Conservation (phyloP, 1,140 invertebrate species). For the Anadara kagoshimensis region DNA sequence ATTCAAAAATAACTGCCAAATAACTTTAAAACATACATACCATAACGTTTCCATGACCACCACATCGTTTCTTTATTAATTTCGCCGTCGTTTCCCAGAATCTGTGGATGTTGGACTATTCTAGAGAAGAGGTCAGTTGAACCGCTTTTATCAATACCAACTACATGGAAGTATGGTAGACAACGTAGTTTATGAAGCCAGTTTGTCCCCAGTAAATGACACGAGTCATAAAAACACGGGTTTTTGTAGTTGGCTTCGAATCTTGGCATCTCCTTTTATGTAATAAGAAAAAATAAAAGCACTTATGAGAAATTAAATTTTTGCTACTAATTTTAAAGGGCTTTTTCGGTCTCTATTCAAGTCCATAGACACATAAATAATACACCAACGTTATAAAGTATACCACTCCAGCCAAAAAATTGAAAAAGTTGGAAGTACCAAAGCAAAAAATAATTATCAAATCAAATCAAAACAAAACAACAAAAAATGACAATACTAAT, state of each 20-base stretch:
- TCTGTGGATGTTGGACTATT: conserved; percentile 52
- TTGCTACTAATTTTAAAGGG: no score
- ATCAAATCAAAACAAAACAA: no score
- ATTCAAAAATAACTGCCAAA: no score
- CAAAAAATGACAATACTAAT: no score
- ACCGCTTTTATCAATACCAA: conserved; percentile 63
- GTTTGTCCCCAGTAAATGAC: background rate
- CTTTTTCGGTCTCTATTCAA: no score
- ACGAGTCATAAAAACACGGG: conserved; percentile 55
- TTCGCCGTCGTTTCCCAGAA: conserved; percentile 45
- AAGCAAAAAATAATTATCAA: no score
- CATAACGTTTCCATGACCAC: conserved; percentile 65
- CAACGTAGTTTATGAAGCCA: conserved; percentile 36
- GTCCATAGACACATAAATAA: no score
- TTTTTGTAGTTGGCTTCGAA: conserved; percentile 56
- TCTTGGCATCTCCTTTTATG: conserved; percentile 43
- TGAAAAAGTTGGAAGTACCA: background rate
- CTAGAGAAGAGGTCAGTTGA: conserved; percentile 60
- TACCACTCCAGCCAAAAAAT: background rate
- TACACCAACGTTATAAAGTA: background rate
- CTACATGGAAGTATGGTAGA: conserved; percentile 62
- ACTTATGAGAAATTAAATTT: no score
- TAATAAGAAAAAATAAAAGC: background rate
- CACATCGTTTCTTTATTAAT: conserved; percentile 61
- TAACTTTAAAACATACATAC: conserved; percentile 28